These are phyloP conservation scores for Conger conger DNA, from an alignment of 2,113 vertebrate species.

Conservation along the genomic window DNA sequence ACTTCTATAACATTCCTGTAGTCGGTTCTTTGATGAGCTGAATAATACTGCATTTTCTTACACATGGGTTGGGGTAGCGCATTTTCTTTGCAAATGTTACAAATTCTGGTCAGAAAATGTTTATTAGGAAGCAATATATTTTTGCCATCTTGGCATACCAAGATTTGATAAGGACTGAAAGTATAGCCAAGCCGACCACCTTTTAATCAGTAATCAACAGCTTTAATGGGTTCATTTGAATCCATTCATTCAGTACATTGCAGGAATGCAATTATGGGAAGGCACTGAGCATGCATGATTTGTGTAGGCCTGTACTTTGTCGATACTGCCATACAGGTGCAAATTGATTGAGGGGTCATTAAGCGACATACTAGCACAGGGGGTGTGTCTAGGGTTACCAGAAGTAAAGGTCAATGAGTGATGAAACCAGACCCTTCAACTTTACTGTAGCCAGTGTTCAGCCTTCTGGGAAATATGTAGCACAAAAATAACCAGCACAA, in stretches of 20 bases:
- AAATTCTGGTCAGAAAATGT: too few species aligned
- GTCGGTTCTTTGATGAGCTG: too few species aligned
- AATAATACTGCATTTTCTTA: too few species aligned
- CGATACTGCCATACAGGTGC: background rate
- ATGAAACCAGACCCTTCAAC: background rate
- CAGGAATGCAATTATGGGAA: background rate
- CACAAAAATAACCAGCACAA: background rate
- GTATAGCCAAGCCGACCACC: background rate
- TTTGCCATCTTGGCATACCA: background rate
- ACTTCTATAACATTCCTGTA: too few species aligned
- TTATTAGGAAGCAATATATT: too few species aligned
- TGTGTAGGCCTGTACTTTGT: background rate
- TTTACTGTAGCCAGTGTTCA: slow-evolving; percentile 3
- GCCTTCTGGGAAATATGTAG: background rate
- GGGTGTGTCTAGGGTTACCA: background rate
- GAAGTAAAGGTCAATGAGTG: background rate
- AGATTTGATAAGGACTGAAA: background rate
- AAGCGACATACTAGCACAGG: background rate
- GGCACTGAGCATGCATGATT: background rate
- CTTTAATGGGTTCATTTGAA: background rate
- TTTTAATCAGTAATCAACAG: background rate
- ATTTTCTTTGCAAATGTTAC: too few species aligned
- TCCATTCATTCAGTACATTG: background rate
- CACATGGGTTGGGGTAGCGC: too few species aligned
- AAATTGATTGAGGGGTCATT: background rate